Evolutionary conservation across 2,888 invertebrate genomes (phyloP).

Genomic region (Lithodes maja): DNA sequence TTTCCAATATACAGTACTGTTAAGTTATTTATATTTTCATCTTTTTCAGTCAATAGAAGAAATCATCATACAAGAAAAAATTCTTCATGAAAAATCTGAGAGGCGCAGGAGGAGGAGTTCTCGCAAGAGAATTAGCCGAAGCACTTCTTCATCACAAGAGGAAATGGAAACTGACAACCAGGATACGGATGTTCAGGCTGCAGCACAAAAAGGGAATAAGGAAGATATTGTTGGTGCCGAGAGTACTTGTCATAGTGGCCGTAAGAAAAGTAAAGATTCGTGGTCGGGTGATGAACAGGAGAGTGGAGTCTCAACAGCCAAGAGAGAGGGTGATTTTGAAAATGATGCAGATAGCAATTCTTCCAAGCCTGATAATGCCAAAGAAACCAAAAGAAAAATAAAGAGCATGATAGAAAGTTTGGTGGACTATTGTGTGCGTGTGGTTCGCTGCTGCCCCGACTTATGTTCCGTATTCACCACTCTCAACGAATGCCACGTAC

Average conservation of each 20-base stretch:
- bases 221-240: neutral
- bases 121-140: conserved; percentile 35
- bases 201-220: neutral
- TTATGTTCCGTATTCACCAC: conserved; percentile 47
- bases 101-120: conserved; percentile 14
- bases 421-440: conserved; percentile 55
- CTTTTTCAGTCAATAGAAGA: conserved; percentile 5
- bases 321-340: neutral
- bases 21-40: neutral
- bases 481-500: conserved; percentile 68
- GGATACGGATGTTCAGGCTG: neutral
- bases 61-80: neutral
- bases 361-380: neutral
- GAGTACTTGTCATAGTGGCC: neutral
- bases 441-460: conserved; percentile 46
- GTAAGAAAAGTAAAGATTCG: neutral
- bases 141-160: conserved; percentile 30
- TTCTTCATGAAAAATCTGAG: neutral
- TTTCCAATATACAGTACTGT: no score
- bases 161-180: conserved; percentile 30
- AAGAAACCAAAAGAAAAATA: conserved; percentile 23
- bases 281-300: neutral
- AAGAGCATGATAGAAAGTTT: conserved; percentile 39
- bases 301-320: neutral
- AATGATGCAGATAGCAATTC: neutral